Evolutionary conservation across 1,140 invertebrate species (phyloP).

Genomic region (Drosophila bocki): DNA sequence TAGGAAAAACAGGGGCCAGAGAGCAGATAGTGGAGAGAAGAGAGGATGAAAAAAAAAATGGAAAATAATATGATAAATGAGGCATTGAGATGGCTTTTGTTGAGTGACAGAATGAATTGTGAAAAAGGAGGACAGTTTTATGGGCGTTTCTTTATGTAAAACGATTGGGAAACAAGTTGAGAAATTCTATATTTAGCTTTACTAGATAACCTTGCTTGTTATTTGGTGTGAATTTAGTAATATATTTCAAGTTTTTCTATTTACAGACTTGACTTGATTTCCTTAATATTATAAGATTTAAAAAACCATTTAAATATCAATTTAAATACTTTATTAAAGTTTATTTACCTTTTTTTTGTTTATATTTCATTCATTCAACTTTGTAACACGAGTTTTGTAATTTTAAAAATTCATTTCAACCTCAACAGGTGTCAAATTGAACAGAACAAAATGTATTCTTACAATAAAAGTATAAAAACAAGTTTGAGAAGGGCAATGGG

Average conservation of each 20-base stretch:
- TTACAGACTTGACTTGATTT: neutral
- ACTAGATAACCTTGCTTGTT: neutral
- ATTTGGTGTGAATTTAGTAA: too few species aligned
- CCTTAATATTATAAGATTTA: neutral
- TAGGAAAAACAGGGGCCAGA: conserved; percentile 13
- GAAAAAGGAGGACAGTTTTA: conserved; percentile 9
- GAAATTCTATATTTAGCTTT: neutral
- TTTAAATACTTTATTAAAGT: neutral
- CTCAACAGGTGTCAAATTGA: conserved; percentile 41
- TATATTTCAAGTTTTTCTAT: too few species aligned
- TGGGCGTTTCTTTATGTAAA: conserved; percentile 10
- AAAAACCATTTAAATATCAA: neutral
- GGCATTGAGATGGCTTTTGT: conserved; percentile 1
- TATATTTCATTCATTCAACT: conserved; percentile 33
- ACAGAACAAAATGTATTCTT: conserved; percentile 13
- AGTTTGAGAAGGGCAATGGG: conserved; percentile 19
- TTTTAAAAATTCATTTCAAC: conserved; percentile 11
- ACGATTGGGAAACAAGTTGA: conserved; percentile 5
- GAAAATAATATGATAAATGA: conserved; percentile 14
- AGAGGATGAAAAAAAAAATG: neutral
- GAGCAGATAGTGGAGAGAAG: neutral
- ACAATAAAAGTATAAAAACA: conserved; percentile 18
- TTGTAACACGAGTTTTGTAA: conserved; percentile 32
- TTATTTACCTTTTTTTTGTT: conserved; percentile 17
- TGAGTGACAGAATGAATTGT: conserved; percentile 9